phyloP scores from a whole-genome alignment of 2,113 vertebrate genomes.

The Campylomormyrus numenius region DNA sequence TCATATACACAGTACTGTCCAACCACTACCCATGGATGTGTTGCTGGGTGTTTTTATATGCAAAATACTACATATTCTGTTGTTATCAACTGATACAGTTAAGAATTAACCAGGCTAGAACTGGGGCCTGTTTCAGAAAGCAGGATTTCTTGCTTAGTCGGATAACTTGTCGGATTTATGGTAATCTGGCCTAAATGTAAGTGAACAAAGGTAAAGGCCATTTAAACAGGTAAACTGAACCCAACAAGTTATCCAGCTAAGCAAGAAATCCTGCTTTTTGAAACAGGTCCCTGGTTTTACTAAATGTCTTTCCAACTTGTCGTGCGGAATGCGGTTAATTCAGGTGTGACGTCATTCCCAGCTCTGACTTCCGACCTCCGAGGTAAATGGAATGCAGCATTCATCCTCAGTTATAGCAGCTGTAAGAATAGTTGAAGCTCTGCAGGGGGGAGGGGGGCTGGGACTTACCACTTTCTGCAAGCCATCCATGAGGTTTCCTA shows the following conservation, averaged over 20 bases:
- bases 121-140: too few species aligned
- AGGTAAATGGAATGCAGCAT: background rate
- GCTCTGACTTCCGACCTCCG: background rate
- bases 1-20: background rate
- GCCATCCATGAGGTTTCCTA: slow-evolving; percentile 83
- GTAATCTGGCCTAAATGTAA: too few species aligned
- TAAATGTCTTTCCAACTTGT: background rate
- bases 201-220: too few species aligned
- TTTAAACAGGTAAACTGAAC: background rate
- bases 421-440: background rate
- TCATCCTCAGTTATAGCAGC: background rate
- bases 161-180: too few species aligned
- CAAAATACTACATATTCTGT: too few species aligned
- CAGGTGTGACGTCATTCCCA: background rate
- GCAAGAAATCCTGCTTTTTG: background rate
- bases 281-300: background rate
- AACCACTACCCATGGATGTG: background rate
- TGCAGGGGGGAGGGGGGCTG: background rate
- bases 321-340: background rate
- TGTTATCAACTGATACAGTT: too few species aligned
- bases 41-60: background rate
- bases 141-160: too few species aligned
- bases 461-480: slow-evolving; percentile 84
- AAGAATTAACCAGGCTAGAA: too few species aligned
- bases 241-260: background rate